These are phyloP conservation scores for Tiliacea aurago DNA, from an alignment of 2,888 invertebrate genomes.

Conservation along the genomic window DNA sequence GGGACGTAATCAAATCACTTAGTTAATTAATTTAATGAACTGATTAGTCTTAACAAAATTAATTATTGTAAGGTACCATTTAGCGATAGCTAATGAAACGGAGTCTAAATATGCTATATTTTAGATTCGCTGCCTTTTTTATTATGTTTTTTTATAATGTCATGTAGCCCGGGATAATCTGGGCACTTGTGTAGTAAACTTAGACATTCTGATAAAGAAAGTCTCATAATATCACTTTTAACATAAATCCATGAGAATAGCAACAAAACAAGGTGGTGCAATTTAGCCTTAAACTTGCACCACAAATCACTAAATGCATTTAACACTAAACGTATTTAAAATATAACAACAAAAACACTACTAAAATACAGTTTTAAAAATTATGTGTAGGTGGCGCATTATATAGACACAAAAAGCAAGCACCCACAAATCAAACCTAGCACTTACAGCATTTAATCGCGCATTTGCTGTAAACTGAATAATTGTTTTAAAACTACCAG, in stretches of 20 bases:
- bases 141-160: neutral
- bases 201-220: slow-evolving; percentile 20
- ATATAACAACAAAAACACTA: neutral
- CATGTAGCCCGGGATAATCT: slow-evolving; percentile 9
- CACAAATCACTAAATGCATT: neutral
- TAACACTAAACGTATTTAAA: no score
- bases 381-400: neutral
- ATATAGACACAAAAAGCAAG: slow-evolving; percentile 14
- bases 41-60: slow-evolving; percentile 10
- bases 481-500: slow-evolving; percentile 71
- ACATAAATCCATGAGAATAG: slow-evolving; percentile 1
- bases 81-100: slow-evolving; percentile 19
- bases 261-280: no score
- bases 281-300: no score
- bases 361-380: neutral
- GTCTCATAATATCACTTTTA: neutral
- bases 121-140: slow-evolving; percentile 8
- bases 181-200: slow-evolving; percentile 35
- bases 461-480: slow-evolving; percentile 57
- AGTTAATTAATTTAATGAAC: slow-evolving; percentile 28
- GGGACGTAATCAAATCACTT: slow-evolving; percentile 30
- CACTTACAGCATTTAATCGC: slow-evolving; percentile 61
- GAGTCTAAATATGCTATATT: slow-evolving; percentile 28
- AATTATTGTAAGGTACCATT: slow-evolving; percentile 7
- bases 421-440: slow-evolving; percentile 15